phyloP scores from a whole-genome alignment of 2,797 vertebrate species.

The Gallinago stenura region DNA sequence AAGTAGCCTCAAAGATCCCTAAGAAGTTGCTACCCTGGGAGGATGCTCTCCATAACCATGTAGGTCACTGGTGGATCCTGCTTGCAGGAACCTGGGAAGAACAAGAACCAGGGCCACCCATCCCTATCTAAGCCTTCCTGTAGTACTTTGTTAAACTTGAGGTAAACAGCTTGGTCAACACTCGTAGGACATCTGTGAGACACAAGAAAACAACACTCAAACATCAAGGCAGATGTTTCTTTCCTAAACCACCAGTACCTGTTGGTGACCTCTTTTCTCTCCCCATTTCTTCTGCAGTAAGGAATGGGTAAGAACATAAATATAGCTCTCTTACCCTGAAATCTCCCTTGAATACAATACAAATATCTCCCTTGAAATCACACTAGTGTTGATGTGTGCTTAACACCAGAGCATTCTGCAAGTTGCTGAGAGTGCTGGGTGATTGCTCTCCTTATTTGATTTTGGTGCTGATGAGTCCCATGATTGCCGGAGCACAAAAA shows the following conservation, averaged over 20 bases:
- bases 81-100: neutral
- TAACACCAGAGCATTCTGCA: neutral
- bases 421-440: neutral
- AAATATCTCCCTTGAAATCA: neutral
- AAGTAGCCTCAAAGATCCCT: neutral
- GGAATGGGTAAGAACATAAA: neutral
- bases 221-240: neutral
- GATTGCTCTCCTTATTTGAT: neutral
- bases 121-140: neutral
- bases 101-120: neutral
- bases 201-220: neutral
- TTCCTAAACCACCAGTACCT: neutral
- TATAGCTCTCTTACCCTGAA: neutral
- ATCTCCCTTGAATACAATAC: neutral
- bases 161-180: neutral
- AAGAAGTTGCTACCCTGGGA: neutral
- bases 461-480: neutral
- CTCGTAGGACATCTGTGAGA: neutral
- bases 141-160: neutral
- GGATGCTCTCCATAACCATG: neutral
- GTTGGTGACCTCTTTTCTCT: neutral
- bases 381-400: neutral
- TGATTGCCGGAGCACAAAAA: slow-evolving; percentile 1
- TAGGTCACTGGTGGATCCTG: neutral
- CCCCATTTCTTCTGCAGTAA: neutral